A percentile compares a stretch with the other conserved stretches of the same genome.
These are phyloP conservation scores for Saxicola maurus DNA, from an alignment of 2,797 vertebrate species.

Conservation along the genomic window DNA sequence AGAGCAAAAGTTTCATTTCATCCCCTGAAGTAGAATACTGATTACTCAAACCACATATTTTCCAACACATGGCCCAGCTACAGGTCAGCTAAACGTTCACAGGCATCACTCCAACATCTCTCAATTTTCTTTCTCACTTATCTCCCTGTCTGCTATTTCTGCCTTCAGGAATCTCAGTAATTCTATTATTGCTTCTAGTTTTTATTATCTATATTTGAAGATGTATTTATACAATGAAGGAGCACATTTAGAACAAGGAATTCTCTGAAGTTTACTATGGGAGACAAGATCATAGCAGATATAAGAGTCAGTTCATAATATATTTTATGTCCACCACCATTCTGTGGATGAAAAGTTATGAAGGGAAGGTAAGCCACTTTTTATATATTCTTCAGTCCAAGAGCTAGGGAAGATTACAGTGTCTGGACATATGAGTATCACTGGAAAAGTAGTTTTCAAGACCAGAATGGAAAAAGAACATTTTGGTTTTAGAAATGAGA, in stretches of 20 bases:
- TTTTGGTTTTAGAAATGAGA: background rate
- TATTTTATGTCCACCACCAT: background rate
- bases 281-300: background rate
- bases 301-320: background rate
- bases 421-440: background rate
- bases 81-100: constrained; percentile 1
- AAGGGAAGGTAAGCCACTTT: background rate
- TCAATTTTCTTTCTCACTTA: constrained; percentile 25
- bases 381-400: background rate
- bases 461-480: background rate
- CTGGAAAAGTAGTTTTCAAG: background rate
- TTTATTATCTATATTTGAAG: background rate
- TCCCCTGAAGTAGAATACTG: background rate
- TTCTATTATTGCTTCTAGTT: background rate
- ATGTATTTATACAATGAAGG: background rate
- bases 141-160: background rate
- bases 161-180: background rate
- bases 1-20: constrained; percentile 11
- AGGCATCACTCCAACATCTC: background rate
- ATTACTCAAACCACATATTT: background rate
- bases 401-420: background rate
- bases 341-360: background rate
- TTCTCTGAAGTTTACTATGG: background rate
- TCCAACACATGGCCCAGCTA: background rate
- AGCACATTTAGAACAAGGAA: background rate